Evolutionary conservation across 1,140 invertebrate genomes (phyloP).

Genomic region (Cephus cinctus): DNA sequence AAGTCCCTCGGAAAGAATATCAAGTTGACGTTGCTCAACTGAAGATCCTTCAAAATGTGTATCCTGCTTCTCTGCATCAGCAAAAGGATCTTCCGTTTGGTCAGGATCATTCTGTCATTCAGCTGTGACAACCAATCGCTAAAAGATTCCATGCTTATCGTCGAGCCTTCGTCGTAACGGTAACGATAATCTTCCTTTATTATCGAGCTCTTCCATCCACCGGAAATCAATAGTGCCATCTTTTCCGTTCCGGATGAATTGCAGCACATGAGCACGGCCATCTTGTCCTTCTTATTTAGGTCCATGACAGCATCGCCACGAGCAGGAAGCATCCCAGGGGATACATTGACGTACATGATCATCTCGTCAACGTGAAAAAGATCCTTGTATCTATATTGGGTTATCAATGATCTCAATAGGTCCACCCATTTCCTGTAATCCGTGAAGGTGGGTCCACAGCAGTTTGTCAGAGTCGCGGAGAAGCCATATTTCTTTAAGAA

Average conservation of each 20-base stretch:
- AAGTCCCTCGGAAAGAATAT: slow-evolving; percentile 38
- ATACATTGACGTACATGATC: slow-evolving; percentile 30
- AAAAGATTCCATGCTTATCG: slow-evolving; percentile 33
- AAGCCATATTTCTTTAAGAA: slow-evolving; percentile 38
- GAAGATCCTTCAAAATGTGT: slow-evolving; percentile 18
- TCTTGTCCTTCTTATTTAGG: slow-evolving; percentile 14
- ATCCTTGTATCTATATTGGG: slow-evolving; percentile 30
- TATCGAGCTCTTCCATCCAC: slow-evolving; percentile 20
- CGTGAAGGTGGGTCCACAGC: slow-evolving; percentile 29
- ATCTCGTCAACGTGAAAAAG: slow-evolving; percentile 39
- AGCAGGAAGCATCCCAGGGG: slow-evolving; percentile 9
- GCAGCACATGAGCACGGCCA: slow-evolving; percentile 30
- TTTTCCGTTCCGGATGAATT: slow-evolving; percentile 38
- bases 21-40: slow-evolving; percentile 31
- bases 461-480: slow-evolving; percentile 18
- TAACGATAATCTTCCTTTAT: slow-evolving; percentile 26
- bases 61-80: slow-evolving; percentile 29
- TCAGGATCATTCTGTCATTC: slow-evolving; percentile 26
- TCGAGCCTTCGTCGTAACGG: slow-evolving; percentile 20
- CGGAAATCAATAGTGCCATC: slow-evolving; percentile 33
- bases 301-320: no score
- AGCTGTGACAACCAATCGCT: slow-evolving; percentile 29
- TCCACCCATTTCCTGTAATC: slow-evolving; percentile 40
- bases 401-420: slow-evolving; percentile 29
- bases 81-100: slow-evolving; percentile 31